Base-by-base conservation (phyloP, 2,113 vertebrate species). In the Ciconia stormi region DNA sequence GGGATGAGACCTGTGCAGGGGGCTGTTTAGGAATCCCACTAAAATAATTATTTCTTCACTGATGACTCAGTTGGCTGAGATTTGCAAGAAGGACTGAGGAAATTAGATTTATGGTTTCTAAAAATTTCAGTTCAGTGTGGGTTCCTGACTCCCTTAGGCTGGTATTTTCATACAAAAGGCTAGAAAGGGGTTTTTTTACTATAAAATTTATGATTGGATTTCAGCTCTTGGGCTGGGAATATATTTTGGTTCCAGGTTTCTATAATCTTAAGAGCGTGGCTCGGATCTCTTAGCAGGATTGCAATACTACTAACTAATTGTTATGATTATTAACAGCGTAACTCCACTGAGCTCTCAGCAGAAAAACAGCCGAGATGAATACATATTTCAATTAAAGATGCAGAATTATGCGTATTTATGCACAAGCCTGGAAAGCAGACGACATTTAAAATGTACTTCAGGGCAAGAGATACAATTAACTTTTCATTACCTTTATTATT, bases 401-500 rank as follows among this genome's bases (percentile, higher is more conserved):
- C 70, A 91, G 83, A 89, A 87, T 89, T 89, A 91, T 76, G 77
- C 8, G 0, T 67, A 89, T 84, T 95, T 89, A 89, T 72, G 53
- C 87, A 90, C 34, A n/a, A 71, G 61, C 32, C 84, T 95, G 89
- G 73, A 93, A 93, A 96, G 40, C 78, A 87, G 70, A 79, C 9
- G 1, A 63, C 65, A 91, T 87, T 82, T 69, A 32, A 79, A 85
- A 82, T 53, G 27, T 50, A 82, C 66, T 87, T 70, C 16, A 5
- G 66, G 69, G 73, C 73, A 93, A 52, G 12, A 79, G 16, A 72
- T 67, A 63, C 36, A 87, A 96, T 91, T 82, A 87, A 89, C 36
- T 89, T 95, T 93, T 93, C 55, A 82, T 93, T 82, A 80, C 62
- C 71, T 91, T 93, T 59, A 82, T 63, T 88, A 87, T 87, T 93